These are phyloP conservation scores for Gila orcuttii DNA, from an alignment of 2,113 vertebrate genomes.

Conservation along the genomic window DNA sequence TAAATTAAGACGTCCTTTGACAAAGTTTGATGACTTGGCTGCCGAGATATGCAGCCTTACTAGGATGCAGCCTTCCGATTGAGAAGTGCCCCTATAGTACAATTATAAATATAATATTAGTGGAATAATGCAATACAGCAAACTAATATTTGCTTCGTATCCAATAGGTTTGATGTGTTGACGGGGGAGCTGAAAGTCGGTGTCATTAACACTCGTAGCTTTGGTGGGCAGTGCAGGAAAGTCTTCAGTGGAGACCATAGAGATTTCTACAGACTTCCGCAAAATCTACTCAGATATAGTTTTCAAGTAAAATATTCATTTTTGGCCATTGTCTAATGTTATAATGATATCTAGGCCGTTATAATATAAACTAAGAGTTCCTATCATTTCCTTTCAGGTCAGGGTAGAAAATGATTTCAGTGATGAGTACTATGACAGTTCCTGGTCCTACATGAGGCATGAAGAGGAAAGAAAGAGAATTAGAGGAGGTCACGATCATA, in stretches of 20 bases:
- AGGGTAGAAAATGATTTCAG: slow-evolving; percentile 86
- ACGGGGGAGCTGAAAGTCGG: slow-evolving; percentile 75
- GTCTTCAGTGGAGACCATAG: slow-evolving; percentile 81
- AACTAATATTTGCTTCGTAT: not conserved
- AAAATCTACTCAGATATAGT: slow-evolving; percentile 85
- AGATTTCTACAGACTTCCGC: slow-evolving; percentile 83
- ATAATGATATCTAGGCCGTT: not conserved
- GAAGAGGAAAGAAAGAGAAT: slow-evolving; percentile 57
- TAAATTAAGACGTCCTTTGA: no score
- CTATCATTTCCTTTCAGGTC: slow-evolving; percentile 74
- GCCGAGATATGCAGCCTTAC: no score
- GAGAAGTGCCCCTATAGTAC: not conserved
- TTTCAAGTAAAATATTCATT: slow-evolving; percentile 80
- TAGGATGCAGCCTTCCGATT: no score
- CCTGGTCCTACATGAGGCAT: slow-evolving; percentile 86
- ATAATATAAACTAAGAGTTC: not conserved
- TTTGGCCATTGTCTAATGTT: not conserved
- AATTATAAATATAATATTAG: not conserved
- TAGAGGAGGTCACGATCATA: slow-evolving; percentile 65
- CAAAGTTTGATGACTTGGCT: no score
- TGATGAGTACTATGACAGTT: slow-evolving; percentile 87
- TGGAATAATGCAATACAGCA: not conserved
- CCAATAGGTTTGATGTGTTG: slow-evolving; percentile 79
- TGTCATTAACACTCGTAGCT: slow-evolving; percentile 89
- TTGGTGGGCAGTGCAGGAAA: slow-evolving; percentile 90